Percentiles rank a stretch among this genome's conserved stretches.
Conservation (phyloP, 2,888 invertebrate species). For the Oligia fasciuncula region DNA sequence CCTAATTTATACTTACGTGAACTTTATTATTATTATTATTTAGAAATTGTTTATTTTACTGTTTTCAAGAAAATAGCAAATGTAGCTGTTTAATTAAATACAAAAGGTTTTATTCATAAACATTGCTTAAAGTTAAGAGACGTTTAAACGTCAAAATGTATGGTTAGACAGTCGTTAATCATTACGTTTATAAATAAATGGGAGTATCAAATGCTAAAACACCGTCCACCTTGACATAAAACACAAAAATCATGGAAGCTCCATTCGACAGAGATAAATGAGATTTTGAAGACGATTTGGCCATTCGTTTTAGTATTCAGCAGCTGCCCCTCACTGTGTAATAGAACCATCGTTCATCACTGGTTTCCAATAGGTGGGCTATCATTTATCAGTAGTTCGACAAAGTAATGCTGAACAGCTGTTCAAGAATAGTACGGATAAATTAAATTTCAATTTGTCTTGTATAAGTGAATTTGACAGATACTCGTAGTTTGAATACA, state of each 20-base stretch:
- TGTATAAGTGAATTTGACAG: slow-evolving; percentile 43
- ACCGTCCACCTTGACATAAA: slow-evolving; percentile 21
- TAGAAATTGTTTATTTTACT: neutral
- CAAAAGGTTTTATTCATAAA: neutral
- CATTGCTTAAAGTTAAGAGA: neutral
- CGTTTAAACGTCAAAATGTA: neutral
- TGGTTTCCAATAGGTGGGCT: slow-evolving; percentile 58
- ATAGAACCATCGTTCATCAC: slow-evolving; percentile 66
- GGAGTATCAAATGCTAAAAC: neutral
- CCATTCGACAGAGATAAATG: slow-evolving; percentile 60
- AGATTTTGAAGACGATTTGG: slow-evolving; percentile 55
- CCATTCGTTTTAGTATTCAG: slow-evolving; percentile 63
- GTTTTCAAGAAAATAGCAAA: slow-evolving; percentile 18
- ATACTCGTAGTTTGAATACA: slow-evolving; percentile 12
- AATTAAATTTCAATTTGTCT: slow-evolving; percentile 56
- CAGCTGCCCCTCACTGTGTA: slow-evolving; percentile 54
- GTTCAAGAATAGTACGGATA: slow-evolving; percentile 50
- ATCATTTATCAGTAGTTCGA: slow-evolving; percentile 63
- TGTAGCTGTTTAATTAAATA: neutral
- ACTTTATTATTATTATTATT: no score
- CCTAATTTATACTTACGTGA: no score
- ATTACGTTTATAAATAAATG: neutral
- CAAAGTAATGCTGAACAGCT: slow-evolving; percentile 58
- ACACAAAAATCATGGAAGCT: slow-evolving; percentile 45
- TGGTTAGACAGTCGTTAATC: no score